Conservation (phyloP, 2,888 invertebrate genomes). For the Acholoe squamosa region DNA sequence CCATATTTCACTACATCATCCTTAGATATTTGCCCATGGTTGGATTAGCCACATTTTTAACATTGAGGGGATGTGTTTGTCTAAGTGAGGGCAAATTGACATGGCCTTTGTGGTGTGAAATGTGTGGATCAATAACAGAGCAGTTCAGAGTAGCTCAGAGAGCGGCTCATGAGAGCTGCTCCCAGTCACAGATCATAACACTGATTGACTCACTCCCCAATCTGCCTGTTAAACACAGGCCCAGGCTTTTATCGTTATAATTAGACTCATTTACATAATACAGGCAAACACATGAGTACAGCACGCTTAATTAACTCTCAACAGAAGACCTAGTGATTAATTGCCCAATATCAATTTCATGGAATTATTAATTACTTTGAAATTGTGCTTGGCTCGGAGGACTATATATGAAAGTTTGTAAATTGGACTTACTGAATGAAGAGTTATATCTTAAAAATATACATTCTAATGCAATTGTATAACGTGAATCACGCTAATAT, state of each 20-base stretch:
- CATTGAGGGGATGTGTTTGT: conserved; percentile 1
- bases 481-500: too few relatives aligned
- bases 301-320: neutral
- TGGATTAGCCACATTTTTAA: neutral
- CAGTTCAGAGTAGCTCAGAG: neutral
- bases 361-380: neutral
- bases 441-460: too few relatives aligned
- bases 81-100: conserved; percentile 47
- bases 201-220: conserved; percentile 43
- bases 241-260: conserved; percentile 25
- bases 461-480: too few relatives aligned
- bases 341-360: conserved; percentile 18
- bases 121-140: conserved; percentile 45
- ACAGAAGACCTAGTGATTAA: conserved; percentile 29
- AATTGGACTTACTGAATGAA: too few relatives aligned
- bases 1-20: neutral
- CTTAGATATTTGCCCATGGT: conserved; percentile 7
- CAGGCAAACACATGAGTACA: neutral
- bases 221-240: neutral
- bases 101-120: conserved; percentile 51
- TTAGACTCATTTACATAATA: conserved; percentile 47
- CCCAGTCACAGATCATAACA: conserved; percentile 27
- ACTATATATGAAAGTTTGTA: too few relatives aligned
- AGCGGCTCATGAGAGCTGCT: neutral
- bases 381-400: neutral